Percentiles rank a stretch among this genome's conserved stretches.
These are phyloP conservation scores for Danio choprae DNA, from an alignment of 2,797 vertebrate genomes.

Conservation along the genomic window DNA sequence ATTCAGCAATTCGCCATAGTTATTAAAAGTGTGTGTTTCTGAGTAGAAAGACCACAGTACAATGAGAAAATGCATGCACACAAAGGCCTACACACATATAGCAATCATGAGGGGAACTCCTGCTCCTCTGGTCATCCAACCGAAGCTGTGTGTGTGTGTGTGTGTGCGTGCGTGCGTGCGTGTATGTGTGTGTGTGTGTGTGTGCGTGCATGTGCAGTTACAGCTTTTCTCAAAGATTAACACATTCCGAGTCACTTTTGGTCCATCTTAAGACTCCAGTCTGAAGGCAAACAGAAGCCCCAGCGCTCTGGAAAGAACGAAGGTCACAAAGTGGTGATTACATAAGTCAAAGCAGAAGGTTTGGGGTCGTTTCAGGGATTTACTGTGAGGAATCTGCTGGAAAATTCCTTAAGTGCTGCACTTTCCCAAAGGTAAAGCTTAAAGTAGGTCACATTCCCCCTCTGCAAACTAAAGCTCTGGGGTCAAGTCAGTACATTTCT, in stretches of 20 bases:
- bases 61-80: background rate
- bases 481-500: constrained; percentile 5
- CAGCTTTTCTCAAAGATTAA: constrained; percentile 68
- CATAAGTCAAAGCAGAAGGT: constrained; percentile 59
- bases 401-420: constrained; percentile 54
- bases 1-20: constrained; percentile 1
- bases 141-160: constrained; percentile 28
- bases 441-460: constrained; percentile 11
- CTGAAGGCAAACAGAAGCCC: constrained; percentile 69
- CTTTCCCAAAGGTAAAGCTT: constrained; percentile 35
- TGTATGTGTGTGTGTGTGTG: constrained; percentile 26
- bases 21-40: constrained; percentile 13
- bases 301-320: constrained; percentile 61
- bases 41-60: constrained; percentile 7
- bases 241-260: constrained; percentile 65
- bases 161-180: constrained; percentile 7
- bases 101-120: constrained; percentile 55
- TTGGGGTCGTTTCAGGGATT: constrained; percentile 54
- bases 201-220: constrained; percentile 53
- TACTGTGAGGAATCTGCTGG: constrained; percentile 33
- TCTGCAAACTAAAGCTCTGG: too few relatives aligned
- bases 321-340: constrained; percentile 66
- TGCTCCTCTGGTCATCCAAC: constrained; percentile 45
- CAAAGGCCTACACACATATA: constrained; percentile 8
- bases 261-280: constrained; percentile 65